phyloP scores from a whole-genome alignment of 2,113 vertebrate species.

The Leucosticte australis region DNA sequence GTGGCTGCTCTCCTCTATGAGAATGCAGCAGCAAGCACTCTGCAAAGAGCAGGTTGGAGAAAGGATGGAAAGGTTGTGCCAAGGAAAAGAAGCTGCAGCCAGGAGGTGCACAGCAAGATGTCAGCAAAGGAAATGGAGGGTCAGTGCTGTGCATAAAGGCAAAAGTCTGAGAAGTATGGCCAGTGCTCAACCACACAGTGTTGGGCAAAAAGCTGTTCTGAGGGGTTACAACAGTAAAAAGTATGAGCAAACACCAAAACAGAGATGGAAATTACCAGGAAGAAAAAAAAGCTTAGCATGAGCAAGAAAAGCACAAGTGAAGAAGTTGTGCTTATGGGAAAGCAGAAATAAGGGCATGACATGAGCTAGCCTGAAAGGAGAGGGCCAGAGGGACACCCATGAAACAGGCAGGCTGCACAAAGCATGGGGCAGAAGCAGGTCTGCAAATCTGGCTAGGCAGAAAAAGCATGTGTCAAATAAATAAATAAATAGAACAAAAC shows the following conservation, averaged over 20 bases:
- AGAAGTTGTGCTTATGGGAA: background rate
- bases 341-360: background rate
- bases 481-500: background rate
- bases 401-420: background rate
- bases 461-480: fast-evolving
- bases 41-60: background rate
- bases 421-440: background rate
- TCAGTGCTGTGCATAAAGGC: background rate
- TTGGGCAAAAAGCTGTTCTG: background rate
- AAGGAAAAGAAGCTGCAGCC: background rate
- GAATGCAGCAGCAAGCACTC: background rate
- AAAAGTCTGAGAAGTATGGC: background rate
- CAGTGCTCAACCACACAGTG: background rate
- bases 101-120: fast-evolving
- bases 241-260: background rate
- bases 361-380: background rate
- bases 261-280: background rate
- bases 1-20: background rate
- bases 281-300: background rate
- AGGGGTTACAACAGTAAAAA: background rate
- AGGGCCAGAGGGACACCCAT: background rate
- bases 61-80: background rate
- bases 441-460: background rate
- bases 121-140: background rate
- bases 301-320: background rate